Evolutionary conservation across 2,113 vertebrate genomes (phyloP).

Genomic region (Mormyrus lacerda): DNA sequence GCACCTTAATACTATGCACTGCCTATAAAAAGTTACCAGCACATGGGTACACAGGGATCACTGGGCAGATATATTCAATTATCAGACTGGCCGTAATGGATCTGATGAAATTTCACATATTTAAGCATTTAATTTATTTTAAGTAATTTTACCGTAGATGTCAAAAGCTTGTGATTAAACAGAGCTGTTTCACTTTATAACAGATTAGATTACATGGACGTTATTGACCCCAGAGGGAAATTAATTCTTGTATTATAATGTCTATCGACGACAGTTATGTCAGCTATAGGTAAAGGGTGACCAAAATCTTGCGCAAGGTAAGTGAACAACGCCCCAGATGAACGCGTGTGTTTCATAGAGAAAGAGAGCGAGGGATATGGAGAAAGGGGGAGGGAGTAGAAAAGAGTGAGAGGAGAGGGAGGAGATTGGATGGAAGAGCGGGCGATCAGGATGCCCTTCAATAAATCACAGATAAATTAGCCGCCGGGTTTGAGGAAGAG

Average conservation of each 20-base stretch:
- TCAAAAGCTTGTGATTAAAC: not conserved
- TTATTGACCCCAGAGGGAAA: not conserved
- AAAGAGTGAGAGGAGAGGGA: slow-evolving; percentile 22
- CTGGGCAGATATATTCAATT: not conserved
- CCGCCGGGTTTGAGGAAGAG: slow-evolving; percentile 35
- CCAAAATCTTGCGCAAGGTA: not conserved
- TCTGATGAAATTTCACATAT: not conserved
- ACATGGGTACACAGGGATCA: not conserved
- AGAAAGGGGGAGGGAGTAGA: not conserved
- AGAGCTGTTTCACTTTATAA: not conserved
- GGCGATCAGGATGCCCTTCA: slow-evolving; percentile 54
- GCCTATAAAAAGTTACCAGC: not conserved
- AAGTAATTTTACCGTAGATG: not conserved
- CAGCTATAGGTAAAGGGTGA: not conserved
- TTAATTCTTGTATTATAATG: not conserved
- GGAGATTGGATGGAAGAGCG: slow-evolving; percentile 37
- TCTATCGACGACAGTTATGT: not conserved
- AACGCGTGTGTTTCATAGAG: not conserved
- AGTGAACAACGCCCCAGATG: not conserved
- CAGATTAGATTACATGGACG: not conserved
- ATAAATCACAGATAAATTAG: slow-evolving; percentile 51
- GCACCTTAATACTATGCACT: not conserved
- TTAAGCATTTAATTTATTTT: not conserved
- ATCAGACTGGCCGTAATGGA: not conserved
- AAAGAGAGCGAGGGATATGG: not conserved